Conservation (phyloP, 2,113 vertebrate species). For the Saiga tatarica region DNA sequence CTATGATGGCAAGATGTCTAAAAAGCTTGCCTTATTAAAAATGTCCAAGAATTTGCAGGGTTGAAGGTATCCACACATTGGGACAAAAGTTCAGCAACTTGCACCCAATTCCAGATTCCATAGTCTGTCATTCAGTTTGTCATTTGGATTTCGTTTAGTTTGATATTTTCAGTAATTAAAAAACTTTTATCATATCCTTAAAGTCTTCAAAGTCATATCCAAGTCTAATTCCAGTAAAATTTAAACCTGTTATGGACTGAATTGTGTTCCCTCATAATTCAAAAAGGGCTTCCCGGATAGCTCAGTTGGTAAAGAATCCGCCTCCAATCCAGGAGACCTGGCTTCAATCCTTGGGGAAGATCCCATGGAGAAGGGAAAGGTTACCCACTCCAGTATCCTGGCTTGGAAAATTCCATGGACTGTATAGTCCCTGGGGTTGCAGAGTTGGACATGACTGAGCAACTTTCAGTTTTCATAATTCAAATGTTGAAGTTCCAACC, state of each 20-base stretch:
- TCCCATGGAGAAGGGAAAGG: not conserved
- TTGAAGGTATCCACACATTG: not conserved
- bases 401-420: not conserved
- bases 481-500: not conserved
- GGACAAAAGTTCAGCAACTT: not conserved
- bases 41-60: not conserved
- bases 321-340: not conserved
- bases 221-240: not conserved
- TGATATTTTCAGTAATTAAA: not conserved
- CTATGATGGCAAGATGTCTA: not conserved
- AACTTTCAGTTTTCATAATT: not conserved
- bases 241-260: not conserved
- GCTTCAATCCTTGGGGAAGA: not conserved
- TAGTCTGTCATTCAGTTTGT: not conserved
- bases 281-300: not conserved
- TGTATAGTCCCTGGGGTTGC: not conserved
- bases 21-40: not conserved
- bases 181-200: not conserved
- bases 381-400: not conserved
- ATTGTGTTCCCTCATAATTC: not conserved
- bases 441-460: not conserved
- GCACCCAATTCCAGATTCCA: not conserved
- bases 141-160: not conserved
- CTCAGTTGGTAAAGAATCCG: not conserved
- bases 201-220: not conserved